Evolutionary conservation across 2,113 vertebrate genomes (phyloP).

Genomic region (Seriola quinqueradiata): DNA sequence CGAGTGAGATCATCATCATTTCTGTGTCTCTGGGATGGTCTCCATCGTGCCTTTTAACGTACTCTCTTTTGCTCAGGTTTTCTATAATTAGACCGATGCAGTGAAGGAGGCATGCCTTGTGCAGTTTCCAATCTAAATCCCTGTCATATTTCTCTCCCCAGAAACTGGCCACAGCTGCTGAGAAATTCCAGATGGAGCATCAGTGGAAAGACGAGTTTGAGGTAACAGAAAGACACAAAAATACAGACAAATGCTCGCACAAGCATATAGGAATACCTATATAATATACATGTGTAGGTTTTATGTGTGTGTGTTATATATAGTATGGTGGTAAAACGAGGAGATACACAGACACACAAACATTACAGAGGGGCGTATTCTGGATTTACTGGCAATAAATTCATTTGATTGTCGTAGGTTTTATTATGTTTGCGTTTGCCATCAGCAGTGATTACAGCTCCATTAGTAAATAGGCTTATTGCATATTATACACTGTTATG

Average conservation of each 20-base stretch:
- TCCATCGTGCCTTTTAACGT: constrained; percentile 19
- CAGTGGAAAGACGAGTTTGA: constrained; percentile 93
- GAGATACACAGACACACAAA: constrained; percentile 1
- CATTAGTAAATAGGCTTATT: constrained; percentile 55
- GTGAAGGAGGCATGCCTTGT: constrained; percentile 18
- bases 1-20: constrained; percentile 39
- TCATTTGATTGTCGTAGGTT: constrained; percentile 23
- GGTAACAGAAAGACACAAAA: constrained; percentile 82
- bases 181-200: constrained; percentile 92
- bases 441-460: constrained; percentile 59
- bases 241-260: background rate
- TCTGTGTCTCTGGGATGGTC: constrained; percentile 22
- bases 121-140: constrained; percentile 43
- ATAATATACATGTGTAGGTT: background rate
- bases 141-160: constrained; percentile 78
- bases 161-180: constrained; percentile 94
- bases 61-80: constrained; percentile 35
- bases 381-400: constrained; percentile 25
- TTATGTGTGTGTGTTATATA: too few relatives aligned
- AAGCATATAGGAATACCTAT: background rate
- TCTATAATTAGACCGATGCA: constrained; percentile 50
- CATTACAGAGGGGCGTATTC: constrained; percentile 26
- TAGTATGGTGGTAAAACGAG: background rate
- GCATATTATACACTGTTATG: constrained; percentile 48
- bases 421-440: constrained; percentile 39